phyloP scores from a whole-genome alignment of 2,113 vertebrate genomes.

The Rhea pennata region DNA sequence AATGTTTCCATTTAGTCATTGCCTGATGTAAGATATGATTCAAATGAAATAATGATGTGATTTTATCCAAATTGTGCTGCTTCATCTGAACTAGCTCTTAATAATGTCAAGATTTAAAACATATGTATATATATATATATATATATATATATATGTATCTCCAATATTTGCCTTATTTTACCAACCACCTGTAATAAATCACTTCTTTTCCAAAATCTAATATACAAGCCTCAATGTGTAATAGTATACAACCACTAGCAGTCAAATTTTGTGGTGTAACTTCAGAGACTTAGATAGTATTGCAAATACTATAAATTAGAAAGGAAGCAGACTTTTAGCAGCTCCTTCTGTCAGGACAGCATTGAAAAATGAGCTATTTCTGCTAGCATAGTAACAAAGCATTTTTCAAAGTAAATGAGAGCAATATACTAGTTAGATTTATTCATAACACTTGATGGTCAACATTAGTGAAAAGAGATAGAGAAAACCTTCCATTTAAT shows the following conservation, averaged over 20 bases:
- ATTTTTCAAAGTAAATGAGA: slow-evolving; percentile 42
- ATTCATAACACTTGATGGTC: slow-evolving; percentile 10
- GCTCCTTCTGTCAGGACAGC: neutral
- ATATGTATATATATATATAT: neutral
- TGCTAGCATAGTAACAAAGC: slow-evolving; percentile 53
- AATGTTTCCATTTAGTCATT: neutral
- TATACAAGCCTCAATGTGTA: neutral
- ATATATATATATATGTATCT: neutral
- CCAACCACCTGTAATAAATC: neutral
- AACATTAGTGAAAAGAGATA: slow-evolving; percentile 10
- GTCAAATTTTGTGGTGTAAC: neutral
- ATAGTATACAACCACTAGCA: neutral
- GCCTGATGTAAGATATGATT: neutral
- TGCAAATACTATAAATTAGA: neutral
- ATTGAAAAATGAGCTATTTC: slow-evolving; percentile 20
- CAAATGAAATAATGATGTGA: neutral
- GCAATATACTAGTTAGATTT: slow-evolving; percentile 38
- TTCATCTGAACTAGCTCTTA: neutral
- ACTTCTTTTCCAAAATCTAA: neutral
- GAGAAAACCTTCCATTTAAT: slow-evolving; percentile 1
- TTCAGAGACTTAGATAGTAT: neutral
- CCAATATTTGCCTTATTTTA: neutral
- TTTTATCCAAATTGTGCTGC: neutral
- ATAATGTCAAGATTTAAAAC: neutral
- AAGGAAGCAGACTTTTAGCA: neutral